Base-by-base conservation (phyloP, 2,888 invertebrate genomes). In the Dasypogon diadema region DNA sequence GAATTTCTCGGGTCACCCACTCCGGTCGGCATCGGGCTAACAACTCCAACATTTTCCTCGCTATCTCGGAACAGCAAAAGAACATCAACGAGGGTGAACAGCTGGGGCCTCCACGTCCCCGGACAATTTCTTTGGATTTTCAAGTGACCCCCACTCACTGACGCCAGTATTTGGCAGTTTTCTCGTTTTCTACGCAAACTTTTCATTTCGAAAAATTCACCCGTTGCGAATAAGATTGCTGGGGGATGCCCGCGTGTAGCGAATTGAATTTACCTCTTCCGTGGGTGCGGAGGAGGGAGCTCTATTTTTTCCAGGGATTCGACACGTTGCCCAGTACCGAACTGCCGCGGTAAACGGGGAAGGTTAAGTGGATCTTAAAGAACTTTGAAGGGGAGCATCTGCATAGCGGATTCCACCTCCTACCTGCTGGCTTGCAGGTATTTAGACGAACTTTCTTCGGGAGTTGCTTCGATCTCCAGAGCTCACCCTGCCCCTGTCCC, bases 361-460 rank as follows among this genome's bases (percentile, higher is more conserved):
- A 65, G 65, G 65, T 65, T 65, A 46, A 65, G 65, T 65, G 48
- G 65, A 46, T 46, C 48, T 65, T 65, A 65, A 60, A 60, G n/a
- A 60, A 60, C 37, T 60, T 60, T 8, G 16, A 18, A 60, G 21
- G 37, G 37, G 21, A 34, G 10, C 37, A 60, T 60, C 60, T 60
- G 60, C 60, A 60, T 60, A 60, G 60, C 60, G 42, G 60, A 60
- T 60, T 60, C 37, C 60, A 37, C 12, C 37, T 18, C 37, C 12
- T 60, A 8, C 37, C 12, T 60, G 60, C 60, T 34, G 18, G 37
- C n/a, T 42, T 42, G 42, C 1, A 42, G 42, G 42, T 60, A 60
- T 60, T 60, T 60, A 60, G 60, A 18, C n/a, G 21, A 60, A 60
- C 37, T 60, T 42, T 42, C 42, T 42, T 10, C 37, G 37, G 37